These are phyloP conservation scores for Pseudorasbora parva DNA, from an alignment of 2,113 vertebrate genomes.

Conservation along the genomic window DNA sequence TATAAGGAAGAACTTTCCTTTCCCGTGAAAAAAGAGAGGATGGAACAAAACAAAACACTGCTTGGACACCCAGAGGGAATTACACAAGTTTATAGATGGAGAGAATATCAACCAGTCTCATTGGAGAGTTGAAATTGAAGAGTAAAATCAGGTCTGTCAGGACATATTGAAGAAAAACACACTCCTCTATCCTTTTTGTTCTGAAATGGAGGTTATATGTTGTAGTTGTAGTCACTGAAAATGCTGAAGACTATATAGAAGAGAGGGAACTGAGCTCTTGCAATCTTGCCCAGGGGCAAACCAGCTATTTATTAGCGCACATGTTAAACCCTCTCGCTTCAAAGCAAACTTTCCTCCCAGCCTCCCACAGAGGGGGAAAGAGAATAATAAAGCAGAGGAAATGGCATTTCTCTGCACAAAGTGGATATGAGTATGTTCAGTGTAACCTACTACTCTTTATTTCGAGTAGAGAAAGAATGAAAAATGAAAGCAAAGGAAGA, in stretches of 20 bases:
- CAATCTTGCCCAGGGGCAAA: conserved; percentile 28
- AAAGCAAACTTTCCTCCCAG: conserved; percentile 47
- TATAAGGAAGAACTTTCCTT: conserved; percentile 23
- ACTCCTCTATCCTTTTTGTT: conserved; percentile 3
- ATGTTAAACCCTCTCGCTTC: conserved; percentile 46
- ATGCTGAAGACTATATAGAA: conserved; percentile 10
- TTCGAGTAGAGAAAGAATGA: neutral
- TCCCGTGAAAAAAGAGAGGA: conserved; percentile 33
- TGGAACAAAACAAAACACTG: conserved; percentile 20
- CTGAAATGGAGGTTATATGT: conserved; percentile 16
- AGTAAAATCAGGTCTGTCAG: conserved; percentile 27
- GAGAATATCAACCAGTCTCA: conserved; percentile 28
- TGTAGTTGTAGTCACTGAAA: conserved; percentile 22
- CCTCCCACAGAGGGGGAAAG: conserved; percentile 41
- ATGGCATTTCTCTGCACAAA: conserved; percentile 36
- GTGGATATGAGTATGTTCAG: conserved; percentile 27
- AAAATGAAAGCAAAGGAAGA: conserved; percentile 17
- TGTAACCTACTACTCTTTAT: conserved; percentile 34
- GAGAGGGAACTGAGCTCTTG: conserved; percentile 27
- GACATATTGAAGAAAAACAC: neutral
- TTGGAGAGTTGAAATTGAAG: conserved; percentile 16
- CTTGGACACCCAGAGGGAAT: conserved; percentile 44
- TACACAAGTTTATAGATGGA: conserved; percentile 34
- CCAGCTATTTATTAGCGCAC: conserved; percentile 37
- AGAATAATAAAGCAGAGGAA: conserved; percentile 44